Percentiles rank a stretch among this genome's conserved stretches.
Evolutionary conservation across 2,888 invertebrate species (phyloP).

Genomic region (Andricus curvator): DNA sequence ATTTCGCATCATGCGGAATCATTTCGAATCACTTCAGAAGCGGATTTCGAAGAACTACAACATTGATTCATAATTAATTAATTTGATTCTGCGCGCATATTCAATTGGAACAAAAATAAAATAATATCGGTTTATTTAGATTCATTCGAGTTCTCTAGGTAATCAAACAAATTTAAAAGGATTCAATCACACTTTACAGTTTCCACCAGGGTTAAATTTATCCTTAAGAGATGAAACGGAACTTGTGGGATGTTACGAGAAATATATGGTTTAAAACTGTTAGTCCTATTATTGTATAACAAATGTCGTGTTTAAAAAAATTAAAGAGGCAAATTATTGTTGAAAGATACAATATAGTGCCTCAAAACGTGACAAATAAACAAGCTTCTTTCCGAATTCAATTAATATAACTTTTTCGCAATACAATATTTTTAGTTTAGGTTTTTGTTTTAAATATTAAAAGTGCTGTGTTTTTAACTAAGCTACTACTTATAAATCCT

Average conservation of each 20-base stretch:
- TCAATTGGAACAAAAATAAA: too few species aligned
- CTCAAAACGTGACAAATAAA: slow-evolving; percentile 19
- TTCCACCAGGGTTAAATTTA: too few species aligned
- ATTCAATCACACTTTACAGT: too few species aligned
- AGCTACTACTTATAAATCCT: slow-evolving; percentile 70
- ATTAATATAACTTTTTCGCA: slow-evolving; percentile 71
- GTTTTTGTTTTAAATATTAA: slow-evolving; percentile 70
- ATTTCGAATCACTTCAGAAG: too few species aligned
- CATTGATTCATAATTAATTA: too few species aligned
- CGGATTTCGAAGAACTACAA: too few species aligned
- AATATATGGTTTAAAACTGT: neutral
- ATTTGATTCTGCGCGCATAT: too few species aligned
- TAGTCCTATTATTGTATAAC: neutral
- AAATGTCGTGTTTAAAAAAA: neutral
- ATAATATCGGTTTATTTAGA: too few species aligned
- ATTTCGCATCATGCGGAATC: too few species aligned
- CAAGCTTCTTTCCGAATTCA: slow-evolving; percentile 48
- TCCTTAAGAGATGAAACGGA: too few species aligned
- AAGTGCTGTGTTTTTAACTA: slow-evolving; percentile 74
- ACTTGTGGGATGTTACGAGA: neutral
- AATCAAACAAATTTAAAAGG: too few species aligned
- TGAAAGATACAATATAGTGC: neutral
- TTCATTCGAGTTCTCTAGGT: too few species aligned
- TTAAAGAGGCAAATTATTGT: neutral
- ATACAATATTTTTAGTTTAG: slow-evolving; percentile 71